Evolutionary conservation across 2,797 vertebrate genomes (phyloP), one percentile per base, ranked within the genome.

Genomic region (Fistularia commersonii): DNA sequence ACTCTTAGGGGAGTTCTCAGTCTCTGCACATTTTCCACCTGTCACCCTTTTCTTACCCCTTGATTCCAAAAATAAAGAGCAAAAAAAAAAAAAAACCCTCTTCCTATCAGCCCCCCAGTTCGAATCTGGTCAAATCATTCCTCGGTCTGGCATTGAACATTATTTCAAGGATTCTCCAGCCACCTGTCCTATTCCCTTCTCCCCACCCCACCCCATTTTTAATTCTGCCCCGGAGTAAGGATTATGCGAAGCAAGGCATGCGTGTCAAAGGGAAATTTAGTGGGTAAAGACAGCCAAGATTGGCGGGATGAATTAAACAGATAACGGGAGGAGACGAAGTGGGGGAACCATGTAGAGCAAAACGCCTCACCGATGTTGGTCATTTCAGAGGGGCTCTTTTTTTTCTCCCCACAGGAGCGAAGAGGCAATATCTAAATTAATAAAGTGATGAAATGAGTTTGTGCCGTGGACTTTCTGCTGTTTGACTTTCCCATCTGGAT

Each of bases 401-500:
- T 69, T 69, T 63, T 51, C 66, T 76, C 84, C 83, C 85, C 83
- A 87, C 83, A 88, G 84, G 80, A 88, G 83, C 81, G 66, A 72
- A 76, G 72, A 87, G 82, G 86, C 87, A 90, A 90, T 90, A 89
- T 91, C 88, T 89, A 91, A 91, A 91, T 90, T 89, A 90, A 89
- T 89, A 90, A 90, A 87, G 88, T 89, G 90, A 89, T 88, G 90
- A 92, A 92, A 92, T 92, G 90, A 91, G 88, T 91, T 92, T 89
- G 87, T 88, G 85, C 88, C 67, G 59, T 80, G 87, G 90, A 92
- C 89, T 92, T 92, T 92, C 89, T 91, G 91, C 90, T 91, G 88
- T 92, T 92, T 91, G 91, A 92, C 90, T 92, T 91, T 92, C 87
- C 87, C 89, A 92, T 92, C 90, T 92, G 91, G 90, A 91, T 92